Evolutionary conservation across 2,113 vertebrate species (phyloP).

Genomic region (Gymnarchus niloticus): DNA sequence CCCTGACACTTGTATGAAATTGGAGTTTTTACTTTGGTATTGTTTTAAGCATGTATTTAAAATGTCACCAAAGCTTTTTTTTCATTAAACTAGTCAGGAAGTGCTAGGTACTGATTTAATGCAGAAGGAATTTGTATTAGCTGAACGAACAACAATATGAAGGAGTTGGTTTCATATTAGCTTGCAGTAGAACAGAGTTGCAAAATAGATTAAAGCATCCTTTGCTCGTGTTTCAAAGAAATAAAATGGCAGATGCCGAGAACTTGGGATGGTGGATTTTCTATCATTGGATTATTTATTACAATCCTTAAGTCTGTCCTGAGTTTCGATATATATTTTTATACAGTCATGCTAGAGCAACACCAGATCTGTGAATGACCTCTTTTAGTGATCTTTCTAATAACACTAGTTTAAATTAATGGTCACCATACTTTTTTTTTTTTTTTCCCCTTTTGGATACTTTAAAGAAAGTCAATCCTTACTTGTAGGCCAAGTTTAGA

Average conservation of each 20-base stretch:
- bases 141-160: neutral
- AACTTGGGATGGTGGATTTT: neutral
- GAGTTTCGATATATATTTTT: neutral
- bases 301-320: neutral
- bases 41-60: neutral
- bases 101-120: neutral
- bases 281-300: neutral
- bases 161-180: neutral
- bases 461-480: too few species aligned
- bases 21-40: neutral
- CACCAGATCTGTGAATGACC: neutral
- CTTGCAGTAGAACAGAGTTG: neutral
- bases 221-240: neutral
- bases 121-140: neutral
- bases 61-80: neutral
- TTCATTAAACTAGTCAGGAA: neutral
- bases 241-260: neutral
- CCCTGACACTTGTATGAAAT: neutral
- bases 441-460: too few species aligned
- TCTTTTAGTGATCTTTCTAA: constrained; percentile 4
- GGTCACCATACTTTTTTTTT: neutral
- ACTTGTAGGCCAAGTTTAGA: neutral
- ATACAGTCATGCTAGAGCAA: neutral
- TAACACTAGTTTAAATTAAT: neutral
- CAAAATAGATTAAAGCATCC: neutral